Evolutionary conservation across 2,113 vertebrate genomes (phyloP), one percentile per base, ranked within the genome.

Genomic region (Seriola quinqueradiata): DNA sequence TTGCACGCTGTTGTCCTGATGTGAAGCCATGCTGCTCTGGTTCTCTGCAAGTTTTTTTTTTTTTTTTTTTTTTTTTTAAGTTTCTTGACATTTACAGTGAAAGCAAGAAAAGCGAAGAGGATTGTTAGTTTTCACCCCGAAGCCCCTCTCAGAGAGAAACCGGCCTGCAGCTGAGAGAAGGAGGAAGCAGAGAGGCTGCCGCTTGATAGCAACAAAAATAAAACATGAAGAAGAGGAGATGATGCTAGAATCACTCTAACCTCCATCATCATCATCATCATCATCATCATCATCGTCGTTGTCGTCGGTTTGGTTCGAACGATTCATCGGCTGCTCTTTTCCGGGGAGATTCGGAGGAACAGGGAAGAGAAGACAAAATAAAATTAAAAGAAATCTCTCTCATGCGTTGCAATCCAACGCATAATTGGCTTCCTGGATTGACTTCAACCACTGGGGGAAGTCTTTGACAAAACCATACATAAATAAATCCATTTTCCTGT

Each of bases 341-440:
- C 58, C 50, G 60, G 48, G 69, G 66, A 44, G 13, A 10, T 12
- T 59, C 60, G 55, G 77, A n/a, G 40, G 76, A 57, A 28, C 74
- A 78, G 67, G 2, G 11, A 80, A 72, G n/a, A 72, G 78, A 65
- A 70, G 65, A 63, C 34, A 0, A 73, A 84, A 87, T 74, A 14
- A 79, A 84, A 83, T 60, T 61, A 60, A 84, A 81, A 80, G 58
- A 78, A 85, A 82, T 83, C 73, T 74, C 64, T 21, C 83, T 64
- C 77, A 6, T 67, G 16, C 76, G 82, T 86, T 42, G 10, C 89
- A 78, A 82, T 77, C 84, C 77, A 46, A 85, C 36, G 21, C 80
- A 68, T 87, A 80, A 92, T 89, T 87, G 88, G 74, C 82, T 85
- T 91, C 83, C 85, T 92, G 91, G 90, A 89, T 75, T 21, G 77